phyloP scores from a whole-genome alignment of 2,888 invertebrate species.

The Pammene fasciana region DNA sequence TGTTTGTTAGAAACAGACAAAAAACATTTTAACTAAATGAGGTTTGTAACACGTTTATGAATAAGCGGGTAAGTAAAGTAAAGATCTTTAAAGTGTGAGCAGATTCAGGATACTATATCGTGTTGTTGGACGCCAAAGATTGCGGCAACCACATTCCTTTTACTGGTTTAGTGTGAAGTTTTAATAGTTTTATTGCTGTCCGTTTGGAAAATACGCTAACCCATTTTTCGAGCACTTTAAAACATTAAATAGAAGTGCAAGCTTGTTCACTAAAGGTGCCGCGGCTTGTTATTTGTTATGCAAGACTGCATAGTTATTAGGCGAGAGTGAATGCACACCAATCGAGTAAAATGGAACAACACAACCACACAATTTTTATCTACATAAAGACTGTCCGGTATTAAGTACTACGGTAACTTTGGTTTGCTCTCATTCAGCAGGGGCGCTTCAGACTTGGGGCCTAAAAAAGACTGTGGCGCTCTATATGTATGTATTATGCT shows the following conservation, averaged over 20 bases:
- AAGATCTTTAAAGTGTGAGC: no score
- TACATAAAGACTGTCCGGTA: no score
- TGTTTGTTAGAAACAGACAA: no score
- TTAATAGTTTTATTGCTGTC: conserved; percentile 21
- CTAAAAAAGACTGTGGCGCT: no score
- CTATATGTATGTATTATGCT: no score
- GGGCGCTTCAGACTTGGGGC: no score
- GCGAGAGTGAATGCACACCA: not conserved
- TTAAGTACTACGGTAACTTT: no score
- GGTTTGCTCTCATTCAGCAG: no score
- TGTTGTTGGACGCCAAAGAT: conserved; percentile 13
- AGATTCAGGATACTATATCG: not conserved
- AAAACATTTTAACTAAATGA: no score
- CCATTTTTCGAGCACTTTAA: conserved; percentile 26
- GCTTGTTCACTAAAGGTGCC: conserved; percentile 15
- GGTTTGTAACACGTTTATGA: no score
- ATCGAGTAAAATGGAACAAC: not conserved
- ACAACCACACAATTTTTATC: no score
- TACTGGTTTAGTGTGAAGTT: not conserved
- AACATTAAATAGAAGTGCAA: conserved; percentile 29
- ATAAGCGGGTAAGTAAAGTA: no score
- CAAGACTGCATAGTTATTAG: conserved; percentile 12
- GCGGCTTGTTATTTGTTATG: conserved; percentile 22
- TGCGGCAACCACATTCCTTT: not conserved
- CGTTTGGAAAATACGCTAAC: conserved; percentile 21